phyloP scores from a whole-genome alignment of 1,140 invertebrate species.

The Scaptomyza pallida region DNA sequence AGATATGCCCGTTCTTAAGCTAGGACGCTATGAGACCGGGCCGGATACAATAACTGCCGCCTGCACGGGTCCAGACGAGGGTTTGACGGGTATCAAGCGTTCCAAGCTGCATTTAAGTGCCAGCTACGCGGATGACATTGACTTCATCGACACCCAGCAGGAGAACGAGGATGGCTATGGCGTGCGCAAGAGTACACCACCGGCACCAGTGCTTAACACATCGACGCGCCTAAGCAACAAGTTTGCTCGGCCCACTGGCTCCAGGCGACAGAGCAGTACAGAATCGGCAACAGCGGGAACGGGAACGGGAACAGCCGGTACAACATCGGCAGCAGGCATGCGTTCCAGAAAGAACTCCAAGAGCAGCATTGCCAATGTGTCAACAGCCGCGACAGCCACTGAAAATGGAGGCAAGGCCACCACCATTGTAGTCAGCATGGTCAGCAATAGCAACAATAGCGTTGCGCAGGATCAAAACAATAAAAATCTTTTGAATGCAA shows the following conservation, averaged over 20 bases:
- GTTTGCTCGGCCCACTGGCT: conserved; percentile 46
- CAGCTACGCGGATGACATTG: conserved; percentile 88
- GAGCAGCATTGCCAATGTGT: conserved; percentile 53
- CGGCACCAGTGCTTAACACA: conserved; percentile 31
- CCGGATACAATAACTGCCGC: conserved; percentile 86
- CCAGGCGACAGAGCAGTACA: conserved; percentile 60
- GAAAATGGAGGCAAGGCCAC: conserved; percentile 44
- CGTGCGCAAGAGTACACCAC: conserved; percentile 77
- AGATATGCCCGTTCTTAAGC: conserved; percentile 86
- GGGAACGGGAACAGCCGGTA: not conserved
- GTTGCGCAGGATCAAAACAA: conserved; percentile 76
- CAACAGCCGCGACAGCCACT: not conserved
- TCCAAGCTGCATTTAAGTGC: conserved; percentile 88
- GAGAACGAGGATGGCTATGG: conserved; percentile 85
- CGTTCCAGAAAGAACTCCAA: conserved; percentile 80
- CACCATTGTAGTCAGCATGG: conserved; percentile 78
- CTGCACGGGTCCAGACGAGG: conserved; percentile 91
- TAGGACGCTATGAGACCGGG: conserved; percentile 85
- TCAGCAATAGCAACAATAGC: conserved; percentile 40
- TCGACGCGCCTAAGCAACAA: conserved; percentile 62
- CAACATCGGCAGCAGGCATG: conserved; percentile 47
- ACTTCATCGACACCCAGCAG: conserved; percentile 90
- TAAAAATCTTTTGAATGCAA: conserved; percentile 74
- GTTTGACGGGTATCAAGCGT: conserved; percentile 89
- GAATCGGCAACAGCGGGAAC: conserved; percentile 44